phyloP scores from a whole-genome alignment of 2,888 invertebrate genomes.

The Acanthoscelides obtectus region DNA sequence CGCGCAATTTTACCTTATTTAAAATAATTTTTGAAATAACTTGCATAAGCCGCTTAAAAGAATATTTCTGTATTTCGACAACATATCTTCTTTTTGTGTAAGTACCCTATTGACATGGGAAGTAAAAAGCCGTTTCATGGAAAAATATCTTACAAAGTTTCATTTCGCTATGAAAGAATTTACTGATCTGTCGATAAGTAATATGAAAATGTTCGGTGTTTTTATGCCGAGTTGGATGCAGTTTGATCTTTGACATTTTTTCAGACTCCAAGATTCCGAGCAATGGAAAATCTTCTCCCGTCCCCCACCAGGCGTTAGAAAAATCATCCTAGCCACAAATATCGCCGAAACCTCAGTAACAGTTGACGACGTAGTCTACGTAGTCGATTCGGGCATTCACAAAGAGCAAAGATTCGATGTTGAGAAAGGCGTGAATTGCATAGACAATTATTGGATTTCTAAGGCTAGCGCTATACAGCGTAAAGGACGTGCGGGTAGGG shows the following conservation, averaged over 20 bases:
- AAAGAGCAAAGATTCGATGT: constrained; percentile 55
- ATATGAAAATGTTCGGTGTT: no score
- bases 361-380: constrained; percentile 64
- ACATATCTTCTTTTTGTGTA: no score
- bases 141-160: no score
- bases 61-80: no score
- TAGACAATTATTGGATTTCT: constrained; percentile 60
- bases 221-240: no score
- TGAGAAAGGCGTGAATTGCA: constrained; percentile 49
- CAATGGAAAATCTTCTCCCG: constrained; percentile 56
- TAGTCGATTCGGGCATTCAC: constrained; percentile 61
- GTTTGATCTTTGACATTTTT: constrained; percentile 46
- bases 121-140: no score
- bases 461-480: constrained; percentile 60
- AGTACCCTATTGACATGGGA: no score
- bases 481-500: constrained; percentile 65
- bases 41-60: no score
- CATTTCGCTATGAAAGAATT: no score
- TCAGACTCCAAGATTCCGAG: constrained; percentile 54
- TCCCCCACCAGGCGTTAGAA: constrained; percentile 53
- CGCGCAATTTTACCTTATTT: no score
- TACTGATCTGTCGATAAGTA: no score
- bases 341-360: constrained; percentile 72
- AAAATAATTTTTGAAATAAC: no score
- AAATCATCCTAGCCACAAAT: constrained; percentile 68